Base-by-base conservation (phyloP, 2,888 invertebrate species). In the Lepidonotus clava region DNA sequence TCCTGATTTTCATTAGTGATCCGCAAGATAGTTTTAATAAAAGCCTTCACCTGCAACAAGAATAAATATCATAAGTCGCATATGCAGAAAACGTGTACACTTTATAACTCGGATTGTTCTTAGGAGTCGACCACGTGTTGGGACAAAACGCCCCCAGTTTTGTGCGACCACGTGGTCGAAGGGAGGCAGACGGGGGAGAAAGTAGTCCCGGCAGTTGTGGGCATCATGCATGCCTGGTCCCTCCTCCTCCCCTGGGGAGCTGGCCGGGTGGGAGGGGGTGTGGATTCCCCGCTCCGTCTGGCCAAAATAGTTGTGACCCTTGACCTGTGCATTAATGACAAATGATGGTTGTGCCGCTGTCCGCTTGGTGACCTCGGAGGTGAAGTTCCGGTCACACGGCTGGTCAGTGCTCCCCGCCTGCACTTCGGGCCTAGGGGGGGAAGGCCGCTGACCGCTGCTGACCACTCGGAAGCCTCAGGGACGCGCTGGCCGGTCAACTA, bases 301-400 rank as follows among this genome's bases (percentile, higher is more conserved):
- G 80, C 80, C 80, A 80, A 80, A 80, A 80, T 80, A 80, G 80
- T 51, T 21, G 51, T 80, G 51, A 80, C 80, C 80, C 34, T 80
- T 80, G 80, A 80, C 80, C 80, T 46, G 51, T 28, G 51, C 11
- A 38, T 71, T 71, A 46, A 41, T 80, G 80, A 41, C 41, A 80
- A 80, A 51, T 80, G 51, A 32, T 41, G 80, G 46, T 32, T n/a
- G 80, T 80, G 28, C 32, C 11, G 80, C 24, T 80, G 80, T 80
- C 80, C 80, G 80, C 80, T 80, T 6, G 11, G 41, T 80, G 80
- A 80, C 80, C 80, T 80, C 80, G 21, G 46, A 80, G 80, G 80
- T 80, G 80, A 80, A 46, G 80, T 24, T 80, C 46, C 80, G 80
- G 80, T 80, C 80, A 80, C 32, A 14, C 51, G 41, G 46, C 80